Evolutionary conservation across 92 coral and sea anemone genomes (phyloP), one percentile per base, ranked within the genome.

Genomic region (Pocillopora meandrina): DNA sequence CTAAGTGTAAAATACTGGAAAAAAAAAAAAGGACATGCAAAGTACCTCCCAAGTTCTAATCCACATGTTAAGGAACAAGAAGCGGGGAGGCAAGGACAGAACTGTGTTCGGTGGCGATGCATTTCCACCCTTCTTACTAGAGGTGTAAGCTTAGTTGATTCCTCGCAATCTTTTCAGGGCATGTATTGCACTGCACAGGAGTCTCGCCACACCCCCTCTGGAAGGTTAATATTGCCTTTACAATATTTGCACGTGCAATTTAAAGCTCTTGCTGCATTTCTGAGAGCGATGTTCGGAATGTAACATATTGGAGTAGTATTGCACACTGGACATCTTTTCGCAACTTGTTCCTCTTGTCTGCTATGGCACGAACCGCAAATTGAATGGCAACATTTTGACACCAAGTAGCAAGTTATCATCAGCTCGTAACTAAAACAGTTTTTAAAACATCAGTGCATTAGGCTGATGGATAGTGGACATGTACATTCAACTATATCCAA

Each of bases 401-500:
- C 81, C 56, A 76, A 68, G 69, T 76, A 76, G 81, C 81, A 76
- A 23, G 81, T 76, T 76, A 76, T 18, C 80, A 76, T 59, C 80
- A 76, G 80, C 9, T 76, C 80, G 42, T 76, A 76, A 76, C 80
- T 76, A 68, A 47, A 76, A 58, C 31, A 26, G 31, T 26, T 26
- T 26, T 26, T 26, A 26, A 26, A 26, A 26, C 31, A 26, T 26
- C 31, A 26, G 31, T 26, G 31, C 31, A 26, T 26, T 26, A 26
- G 31, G 31, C 31, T 26, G 31, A 26, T 26, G 31, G 31, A 26
- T 26, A 26, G 31, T 26, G 31, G 31, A 26, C 31, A 26, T 26
- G 31, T 26, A 26, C 31, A 26, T 1, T 26, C 31, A 26, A 26
- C 1, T 26, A 26, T 26, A 26, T 26, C 31, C 31, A 26, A 26